Conservation (phyloP, 1,140 invertebrate genomes). For the Aphidius ervi region DNA sequence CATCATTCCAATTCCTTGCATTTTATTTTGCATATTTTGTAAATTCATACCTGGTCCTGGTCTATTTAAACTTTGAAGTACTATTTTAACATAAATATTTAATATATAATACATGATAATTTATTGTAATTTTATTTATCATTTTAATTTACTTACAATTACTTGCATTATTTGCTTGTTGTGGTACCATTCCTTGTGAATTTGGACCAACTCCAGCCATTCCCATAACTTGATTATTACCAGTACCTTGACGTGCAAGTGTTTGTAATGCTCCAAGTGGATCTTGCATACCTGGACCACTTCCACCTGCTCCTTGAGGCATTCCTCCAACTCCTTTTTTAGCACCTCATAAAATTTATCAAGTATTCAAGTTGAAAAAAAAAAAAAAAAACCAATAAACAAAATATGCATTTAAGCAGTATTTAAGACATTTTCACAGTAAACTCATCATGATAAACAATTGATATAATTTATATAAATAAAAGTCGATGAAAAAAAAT, state of each 20-base stretch:
- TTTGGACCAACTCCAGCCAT: slow-evolving; percentile 51
- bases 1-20: slow-evolving; percentile 52
- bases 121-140: not conserved
- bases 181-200: slow-evolving; percentile 57
- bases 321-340: slow-evolving; percentile 51
- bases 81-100: slow-evolving; percentile 32
- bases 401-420: too few relatives aligned
- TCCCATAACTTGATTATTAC: slow-evolving; percentile 60
- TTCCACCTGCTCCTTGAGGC: slow-evolving; percentile 35
- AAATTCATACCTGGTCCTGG: slow-evolving; percentile 58
- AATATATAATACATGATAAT: not conserved
- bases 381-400: not conserved
- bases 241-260: slow-evolving; percentile 71
- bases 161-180: slow-evolving; percentile 52
- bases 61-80: slow-evolving; percentile 60
- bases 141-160: slow-evolving; percentile 45
- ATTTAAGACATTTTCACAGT: too few relatives aligned
- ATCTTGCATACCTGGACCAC: slow-evolving; percentile 63
- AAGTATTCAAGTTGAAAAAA: too few relatives aligned
- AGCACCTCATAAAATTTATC: slow-evolving; percentile 36
- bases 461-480: too few relatives aligned
- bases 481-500: too few relatives aligned
- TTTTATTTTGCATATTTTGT: slow-evolving; percentile 59
- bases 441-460: too few relatives aligned
- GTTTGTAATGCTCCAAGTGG: slow-evolving; percentile 84